These are phyloP conservation scores for Electrona antarctica DNA, from an alignment of 2,113 vertebrate species.

Conservation along the genomic window DNA sequence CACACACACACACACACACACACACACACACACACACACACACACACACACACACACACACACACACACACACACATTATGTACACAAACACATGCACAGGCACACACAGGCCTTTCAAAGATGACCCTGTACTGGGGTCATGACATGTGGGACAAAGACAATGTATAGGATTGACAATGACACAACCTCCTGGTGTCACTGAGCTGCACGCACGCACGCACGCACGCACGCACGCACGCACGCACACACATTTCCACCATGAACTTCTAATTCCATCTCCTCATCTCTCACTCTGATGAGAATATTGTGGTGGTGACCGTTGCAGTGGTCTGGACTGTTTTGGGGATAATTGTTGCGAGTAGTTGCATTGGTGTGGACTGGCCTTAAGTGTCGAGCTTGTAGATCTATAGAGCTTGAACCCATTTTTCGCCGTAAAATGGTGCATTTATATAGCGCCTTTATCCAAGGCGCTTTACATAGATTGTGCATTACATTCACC, in stretches of 20 bases:
- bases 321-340: no score
- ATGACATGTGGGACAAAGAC: neutral
- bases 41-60: neutral
- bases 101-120: neutral
- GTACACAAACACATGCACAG: neutral
- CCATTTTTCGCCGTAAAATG: no score
- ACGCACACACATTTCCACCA: conserved; percentile 1
- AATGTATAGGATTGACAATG: neutral
- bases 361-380: no score
- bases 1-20: neutral
- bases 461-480: no score
- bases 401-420: no score
- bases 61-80: neutral
- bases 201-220: neutral
- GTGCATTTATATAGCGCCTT: no score
- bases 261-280: neutral
- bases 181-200: neutral
- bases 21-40: neutral
- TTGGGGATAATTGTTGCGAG: no score
- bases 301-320: neutral
- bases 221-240: neutral
- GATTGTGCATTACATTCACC: no score
- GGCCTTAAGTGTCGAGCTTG: no score
- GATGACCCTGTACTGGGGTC: neutral
- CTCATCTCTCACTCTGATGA: neutral